These are phyloP conservation scores for Epirrita christyi DNA, from an alignment of 2,888 invertebrate species.

Conservation along the genomic window DNA sequence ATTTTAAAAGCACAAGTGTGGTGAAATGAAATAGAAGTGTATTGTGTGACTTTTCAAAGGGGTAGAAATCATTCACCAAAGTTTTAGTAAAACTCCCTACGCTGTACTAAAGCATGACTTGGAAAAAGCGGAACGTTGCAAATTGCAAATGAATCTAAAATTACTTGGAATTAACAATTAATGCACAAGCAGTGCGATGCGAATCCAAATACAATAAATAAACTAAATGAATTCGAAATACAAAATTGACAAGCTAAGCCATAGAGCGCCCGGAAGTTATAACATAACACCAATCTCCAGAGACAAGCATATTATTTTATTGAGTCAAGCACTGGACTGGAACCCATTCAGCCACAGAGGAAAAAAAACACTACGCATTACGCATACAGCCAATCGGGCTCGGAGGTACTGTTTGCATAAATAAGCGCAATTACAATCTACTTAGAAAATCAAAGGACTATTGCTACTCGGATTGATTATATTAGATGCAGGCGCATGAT, in stretches of 20 bases:
- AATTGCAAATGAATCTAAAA: no score
- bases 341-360: constrained; percentile 27
- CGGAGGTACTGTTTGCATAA: constrained; percentile 38
- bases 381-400: constrained; percentile 23
- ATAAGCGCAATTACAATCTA: constrained; percentile 13
- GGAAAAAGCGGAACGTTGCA: no score
- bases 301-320: constrained; percentile 46
- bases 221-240: constrained; percentile 18
- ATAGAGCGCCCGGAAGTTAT: constrained; percentile 50
- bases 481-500: constrained; percentile 26
- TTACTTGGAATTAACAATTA: no score
- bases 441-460: constrained; percentile 3
- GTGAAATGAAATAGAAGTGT: no score
- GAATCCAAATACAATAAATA: no score
- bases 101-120: no score
- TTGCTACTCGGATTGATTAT: constrained; percentile 6
- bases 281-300: constrained; percentile 56
- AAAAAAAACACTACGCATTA: no score
- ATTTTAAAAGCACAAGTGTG: no score
- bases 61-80: no score
- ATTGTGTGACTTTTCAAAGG: no score
- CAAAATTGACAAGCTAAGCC: constrained; percentile 22
- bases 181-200: no score
- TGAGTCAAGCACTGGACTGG: constrained; percentile 26
- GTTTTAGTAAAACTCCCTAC: no score